Conservation (phyloP, 2,797 vertebrate genomes). For the Myripristis jacobus region DNA sequence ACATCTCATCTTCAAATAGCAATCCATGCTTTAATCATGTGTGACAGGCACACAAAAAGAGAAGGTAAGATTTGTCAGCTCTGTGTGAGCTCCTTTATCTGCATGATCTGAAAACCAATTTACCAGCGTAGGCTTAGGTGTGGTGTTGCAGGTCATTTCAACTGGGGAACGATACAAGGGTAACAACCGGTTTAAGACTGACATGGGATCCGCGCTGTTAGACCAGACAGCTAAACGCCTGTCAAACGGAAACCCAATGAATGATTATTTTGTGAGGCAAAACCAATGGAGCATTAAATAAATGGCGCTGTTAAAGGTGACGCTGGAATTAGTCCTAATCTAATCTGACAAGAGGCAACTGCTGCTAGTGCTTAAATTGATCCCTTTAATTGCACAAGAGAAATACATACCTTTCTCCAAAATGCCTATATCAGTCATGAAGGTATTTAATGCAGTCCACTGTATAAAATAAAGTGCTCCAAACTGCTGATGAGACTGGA, state of each 20-base stretch:
- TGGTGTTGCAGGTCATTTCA: slow-evolving; percentile 9
- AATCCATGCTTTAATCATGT: neutral
- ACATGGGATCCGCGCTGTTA: slow-evolving; percentile 18
- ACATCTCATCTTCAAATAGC: neutral
- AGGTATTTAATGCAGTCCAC: slow-evolving; percentile 24
- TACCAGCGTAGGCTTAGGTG: slow-evolving; percentile 13
- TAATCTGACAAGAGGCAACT: slow-evolving; percentile 58
- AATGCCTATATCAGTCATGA: slow-evolving; percentile 40
- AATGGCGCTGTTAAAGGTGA: slow-evolving; percentile 67
- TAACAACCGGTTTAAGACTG: slow-evolving; percentile 35
- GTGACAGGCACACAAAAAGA: neutral
- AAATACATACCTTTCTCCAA: slow-evolving; percentile 33
- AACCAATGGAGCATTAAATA: slow-evolving; percentile 77
- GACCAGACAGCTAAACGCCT: slow-evolving; percentile 43
- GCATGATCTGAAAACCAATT: neutral
- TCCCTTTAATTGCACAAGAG: slow-evolving; percentile 55
- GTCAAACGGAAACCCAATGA: slow-evolving; percentile 68
- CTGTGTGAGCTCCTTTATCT: slow-evolving; percentile 2
- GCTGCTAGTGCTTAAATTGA: slow-evolving; percentile 55
- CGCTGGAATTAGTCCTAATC: slow-evolving; percentile 70
- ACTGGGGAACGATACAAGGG: slow-evolving; percentile 14
- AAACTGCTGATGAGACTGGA: slow-evolving; percentile 14
- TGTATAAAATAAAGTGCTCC: slow-evolving; percentile 15
- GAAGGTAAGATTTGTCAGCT: neutral
- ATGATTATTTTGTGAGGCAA: slow-evolving; percentile 64